phyloP scores from a whole-genome alignment of 2,113 vertebrate genomes.

The Eptatretus burgeri region DNA sequence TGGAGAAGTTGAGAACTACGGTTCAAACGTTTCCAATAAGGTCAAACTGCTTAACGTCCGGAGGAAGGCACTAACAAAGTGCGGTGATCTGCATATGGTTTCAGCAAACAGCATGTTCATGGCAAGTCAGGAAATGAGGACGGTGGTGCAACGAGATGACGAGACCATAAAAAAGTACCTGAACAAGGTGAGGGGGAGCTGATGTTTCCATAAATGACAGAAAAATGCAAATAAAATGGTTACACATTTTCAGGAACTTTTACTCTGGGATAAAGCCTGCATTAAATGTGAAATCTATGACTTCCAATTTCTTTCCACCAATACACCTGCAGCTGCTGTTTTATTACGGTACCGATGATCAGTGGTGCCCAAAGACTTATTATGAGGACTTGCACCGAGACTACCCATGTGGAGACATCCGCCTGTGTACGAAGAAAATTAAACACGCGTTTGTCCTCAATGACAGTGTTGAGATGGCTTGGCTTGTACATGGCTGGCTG shows the following conservation, averaged over 20 bases:
- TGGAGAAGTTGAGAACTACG: too few species aligned
- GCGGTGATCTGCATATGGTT: neutral
- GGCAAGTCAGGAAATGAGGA: slow-evolving; percentile 60
- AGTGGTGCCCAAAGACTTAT: slow-evolving; percentile 51
- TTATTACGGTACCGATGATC: slow-evolving; percentile 48
- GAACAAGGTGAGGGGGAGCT: slow-evolving; percentile 35
- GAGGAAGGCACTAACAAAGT: too few species aligned
- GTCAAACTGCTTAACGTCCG: too few species aligned
- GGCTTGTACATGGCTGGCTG: slow-evolving; percentile 38
- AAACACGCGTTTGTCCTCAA: slow-evolving; percentile 44
- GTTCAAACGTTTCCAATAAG: too few species aligned
- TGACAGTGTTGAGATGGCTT: slow-evolving; percentile 31
- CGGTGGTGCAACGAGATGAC: slow-evolving; percentile 40
- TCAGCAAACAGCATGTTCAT: slow-evolving; percentile 57
- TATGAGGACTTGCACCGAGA: slow-evolving; percentile 52
- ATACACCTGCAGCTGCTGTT: slow-evolving; percentile 34
- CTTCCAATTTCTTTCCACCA: too few species aligned
- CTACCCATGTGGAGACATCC: slow-evolving; percentile 47
- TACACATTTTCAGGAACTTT: too few species aligned
- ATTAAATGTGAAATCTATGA: too few species aligned
- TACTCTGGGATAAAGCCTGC: too few species aligned
- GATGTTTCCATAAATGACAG: too few species aligned
- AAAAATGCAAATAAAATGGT: too few species aligned
- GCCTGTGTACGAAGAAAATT: slow-evolving; percentile 40
- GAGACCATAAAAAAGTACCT: slow-evolving; percentile 35